Evolutionary conservation across 2,113 vertebrate genomes (phyloP).

Genomic region (Myrmecophaga tridactyla): DNA sequence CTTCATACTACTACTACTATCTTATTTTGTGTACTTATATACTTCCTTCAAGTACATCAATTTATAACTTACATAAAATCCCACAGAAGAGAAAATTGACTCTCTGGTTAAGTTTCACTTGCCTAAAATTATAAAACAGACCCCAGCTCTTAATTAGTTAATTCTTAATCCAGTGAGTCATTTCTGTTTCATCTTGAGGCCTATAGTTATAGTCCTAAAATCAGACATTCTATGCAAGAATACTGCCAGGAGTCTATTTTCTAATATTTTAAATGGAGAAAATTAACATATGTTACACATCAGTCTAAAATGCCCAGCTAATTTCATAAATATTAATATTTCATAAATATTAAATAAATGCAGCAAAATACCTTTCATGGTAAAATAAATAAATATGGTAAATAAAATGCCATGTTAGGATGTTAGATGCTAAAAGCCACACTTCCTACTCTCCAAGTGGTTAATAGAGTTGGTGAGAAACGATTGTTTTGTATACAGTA

Average conservation of each 20-base stretch:
- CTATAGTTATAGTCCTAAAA: not conserved
- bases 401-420: not conserved
- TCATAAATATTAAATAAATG: not conserved
- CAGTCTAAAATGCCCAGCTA: not conserved
- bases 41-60: not conserved
- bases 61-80: slow-evolving; percentile 25
- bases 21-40: not conserved
- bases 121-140: not conserved
- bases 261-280: not conserved
- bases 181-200: not conserved
- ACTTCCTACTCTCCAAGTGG: not conserved
- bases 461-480: not conserved
- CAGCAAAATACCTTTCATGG: not conserved
- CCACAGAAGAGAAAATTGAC: not conserved
- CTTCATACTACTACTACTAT: not conserved
- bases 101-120: not conserved
- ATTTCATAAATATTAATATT: not conserved
- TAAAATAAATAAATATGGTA: too few relatives aligned
- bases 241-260: not conserved
- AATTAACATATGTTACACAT: not conserved
- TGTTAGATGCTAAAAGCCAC: not conserved
- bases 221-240: not conserved
- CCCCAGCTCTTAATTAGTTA: not conserved
- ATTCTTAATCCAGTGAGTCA: not conserved
- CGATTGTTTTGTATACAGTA: not conserved